Evolutionary conservation across 2,888 invertebrate species (phyloP), one percentile per base, ranked within the genome.

Genomic region (Elegia similella): DNA sequence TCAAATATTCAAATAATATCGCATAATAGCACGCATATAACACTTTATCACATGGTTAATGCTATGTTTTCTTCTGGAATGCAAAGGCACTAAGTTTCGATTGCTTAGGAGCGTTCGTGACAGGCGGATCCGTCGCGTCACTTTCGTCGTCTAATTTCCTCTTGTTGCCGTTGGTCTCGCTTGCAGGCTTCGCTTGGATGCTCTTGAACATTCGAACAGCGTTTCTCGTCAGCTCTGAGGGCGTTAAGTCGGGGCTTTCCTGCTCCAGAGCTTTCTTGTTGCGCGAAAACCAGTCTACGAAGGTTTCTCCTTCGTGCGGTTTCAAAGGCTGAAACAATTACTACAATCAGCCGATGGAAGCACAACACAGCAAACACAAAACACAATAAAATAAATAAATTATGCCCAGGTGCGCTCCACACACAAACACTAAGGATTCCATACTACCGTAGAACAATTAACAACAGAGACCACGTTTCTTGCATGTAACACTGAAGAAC

Each of bases 231-330:
- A 95, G 72, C 60, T 94, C 94, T 0, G 88, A 79, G 0, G 90
- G 80, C 5, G 86, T 85, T 10, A 93, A 69, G 8, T 92, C 92
- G 0, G 94, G 93, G 68, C 93, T 86, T 67, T 94, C 92, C 47
- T 82, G 81, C 67, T 93, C 91, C n/a, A 95, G 72, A 10, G 75
- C 67, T 2, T 84, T 66, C 71, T 93, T 94, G 70, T 94, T 93
- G 59, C 92, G 89, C 0, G 88, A 82, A 63, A 92, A 94, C 95
- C 95, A 95, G 34, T 89, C 86, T 17, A 93, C 80, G 69, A 94
- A 95, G 5, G 91, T 86, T 73, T 93, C 92, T n/a, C 86, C 86
- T 32, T 80, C 80, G 0, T 75, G 62, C 0, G 86, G 84, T 65
- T 82, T 81, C 38, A 81, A 60, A 5, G 82, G 78, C 91, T 91